These are phyloP conservation scores for Sphenodon punctatus DNA, from an alignment of 2,797 vertebrate genomes.

Conservation along the genomic window DNA sequence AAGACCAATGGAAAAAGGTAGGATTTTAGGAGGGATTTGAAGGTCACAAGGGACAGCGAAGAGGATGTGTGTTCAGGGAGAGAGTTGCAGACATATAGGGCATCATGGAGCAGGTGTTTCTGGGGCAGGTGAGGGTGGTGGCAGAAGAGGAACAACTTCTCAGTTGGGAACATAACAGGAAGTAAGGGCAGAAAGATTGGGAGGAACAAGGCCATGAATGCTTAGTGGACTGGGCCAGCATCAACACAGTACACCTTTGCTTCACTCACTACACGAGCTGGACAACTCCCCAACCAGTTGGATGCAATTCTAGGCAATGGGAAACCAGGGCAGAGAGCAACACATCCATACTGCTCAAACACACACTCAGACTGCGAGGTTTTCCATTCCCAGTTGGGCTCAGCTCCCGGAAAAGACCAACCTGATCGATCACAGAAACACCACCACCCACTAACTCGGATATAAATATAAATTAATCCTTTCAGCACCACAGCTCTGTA, in stretches of 20 bases:
- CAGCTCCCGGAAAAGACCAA: not conserved
- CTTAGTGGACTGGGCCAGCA: not conserved
- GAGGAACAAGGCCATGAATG: no score
- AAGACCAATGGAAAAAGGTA: no score
- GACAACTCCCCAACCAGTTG: not conserved
- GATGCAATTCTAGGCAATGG: not conserved
- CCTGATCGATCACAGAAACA: accelerated
- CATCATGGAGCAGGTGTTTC: accelerated
- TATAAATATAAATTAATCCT: accelerated
- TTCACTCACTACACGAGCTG: accelerated
- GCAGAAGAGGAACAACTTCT: no score
- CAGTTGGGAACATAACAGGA: no score
- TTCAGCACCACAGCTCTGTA: not conserved
- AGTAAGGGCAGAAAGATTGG: no score
- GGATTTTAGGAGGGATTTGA: no score
- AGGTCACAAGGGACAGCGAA: no score
- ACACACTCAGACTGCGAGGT: not conserved
- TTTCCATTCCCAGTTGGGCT: not conserved
- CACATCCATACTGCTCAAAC: not conserved
- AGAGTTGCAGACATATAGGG: no score
- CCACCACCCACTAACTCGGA: not conserved
- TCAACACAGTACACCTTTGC: not conserved
- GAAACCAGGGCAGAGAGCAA: not conserved
- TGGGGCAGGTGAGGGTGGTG: no score
- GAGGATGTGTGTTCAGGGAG: no score